These are phyloP conservation scores for Agapornis roseicollis DNA, from an alignment of 2,113 vertebrate species.

Conservation along the genomic window DNA sequence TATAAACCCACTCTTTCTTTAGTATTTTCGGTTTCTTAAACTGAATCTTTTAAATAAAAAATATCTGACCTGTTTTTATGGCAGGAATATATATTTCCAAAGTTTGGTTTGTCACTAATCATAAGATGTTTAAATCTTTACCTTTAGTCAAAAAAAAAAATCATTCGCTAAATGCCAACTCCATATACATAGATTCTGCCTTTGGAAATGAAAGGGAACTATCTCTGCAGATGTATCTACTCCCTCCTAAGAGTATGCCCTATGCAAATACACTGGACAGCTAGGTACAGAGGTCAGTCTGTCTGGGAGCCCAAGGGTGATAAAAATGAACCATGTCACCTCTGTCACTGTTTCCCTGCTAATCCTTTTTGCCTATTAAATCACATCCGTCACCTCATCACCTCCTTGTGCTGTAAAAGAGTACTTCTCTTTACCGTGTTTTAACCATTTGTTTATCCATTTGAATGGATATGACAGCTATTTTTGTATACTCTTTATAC, in stretches of 20 bases:
- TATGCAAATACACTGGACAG: accelerated
- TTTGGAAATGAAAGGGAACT: background rate
- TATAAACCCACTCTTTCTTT: background rate
- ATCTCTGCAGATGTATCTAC: accelerated
- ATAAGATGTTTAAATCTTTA: background rate
- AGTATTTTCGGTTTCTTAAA: background rate
- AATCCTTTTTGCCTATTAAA: background rate
- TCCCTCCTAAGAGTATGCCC: accelerated
- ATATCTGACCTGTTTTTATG: background rate
- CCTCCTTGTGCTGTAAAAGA: background rate
- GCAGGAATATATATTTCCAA: background rate
- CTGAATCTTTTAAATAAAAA: background rate
- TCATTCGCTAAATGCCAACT: background rate
- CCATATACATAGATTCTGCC: background rate
- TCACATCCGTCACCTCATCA: background rate
- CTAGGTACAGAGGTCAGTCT: background rate
- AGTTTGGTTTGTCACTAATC: background rate
- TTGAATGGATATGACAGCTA: background rate
- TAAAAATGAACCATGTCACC: accelerated
- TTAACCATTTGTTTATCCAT: background rate
- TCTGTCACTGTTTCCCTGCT: background rate
- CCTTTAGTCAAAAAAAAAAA: background rate
- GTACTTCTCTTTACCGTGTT: background rate
- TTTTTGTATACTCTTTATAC: background rate
- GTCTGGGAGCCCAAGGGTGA: background rate